Base-by-base conservation (phyloP, 2,888 invertebrate species). In the Candidula unifasciata region DNA sequence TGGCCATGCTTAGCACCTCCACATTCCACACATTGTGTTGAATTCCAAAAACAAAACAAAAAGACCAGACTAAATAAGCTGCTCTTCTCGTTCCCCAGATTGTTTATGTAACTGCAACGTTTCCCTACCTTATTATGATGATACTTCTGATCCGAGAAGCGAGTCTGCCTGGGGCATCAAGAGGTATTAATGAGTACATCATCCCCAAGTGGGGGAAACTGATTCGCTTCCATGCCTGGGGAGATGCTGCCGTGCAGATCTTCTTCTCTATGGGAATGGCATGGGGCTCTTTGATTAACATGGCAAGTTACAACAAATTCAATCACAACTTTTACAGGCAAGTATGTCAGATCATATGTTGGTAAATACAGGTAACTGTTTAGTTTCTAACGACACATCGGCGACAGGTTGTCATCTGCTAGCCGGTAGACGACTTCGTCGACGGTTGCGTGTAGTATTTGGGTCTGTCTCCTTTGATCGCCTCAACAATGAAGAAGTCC, bases 191-290 rank as follows among this genome's bases (percentile, higher is more conserved):
- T 54, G 91, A 88, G 86, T 91, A 91, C 82, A 86, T 91, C n/a
- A 86, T 90, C n/a, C 91, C 91, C 24, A 60, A 90, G 21, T 91
- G 90, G 90, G 82, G 87, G 21, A 87, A 88, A 80, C 88, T 91
- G 16, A 37, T 37, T 21, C 60, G 71, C 10, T 77, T 86, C 33
- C 64, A 91, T 90, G 91, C 92, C 13, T 92, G 92, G 92, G 88
- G 88, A 13, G 92, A 91, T 80, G 92, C 92, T 24, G 92, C 92
- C 57, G 88, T 89, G 24, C 92, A 92, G 86, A 92, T 92, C 64
- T 92, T 92, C 86, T 92, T 91, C 86, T 91, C 92, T 16, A 89
- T 92, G 37, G 92, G 92, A 16, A 90, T 91, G 87, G 92, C 92
- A 3, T 92, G 92, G 90, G 92, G 92, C 24, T 91, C 91, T 21